Base-by-base conservation (phyloP, 2,797 vertebrate genomes). In the Enteromius afrohamiltoni region DNA sequence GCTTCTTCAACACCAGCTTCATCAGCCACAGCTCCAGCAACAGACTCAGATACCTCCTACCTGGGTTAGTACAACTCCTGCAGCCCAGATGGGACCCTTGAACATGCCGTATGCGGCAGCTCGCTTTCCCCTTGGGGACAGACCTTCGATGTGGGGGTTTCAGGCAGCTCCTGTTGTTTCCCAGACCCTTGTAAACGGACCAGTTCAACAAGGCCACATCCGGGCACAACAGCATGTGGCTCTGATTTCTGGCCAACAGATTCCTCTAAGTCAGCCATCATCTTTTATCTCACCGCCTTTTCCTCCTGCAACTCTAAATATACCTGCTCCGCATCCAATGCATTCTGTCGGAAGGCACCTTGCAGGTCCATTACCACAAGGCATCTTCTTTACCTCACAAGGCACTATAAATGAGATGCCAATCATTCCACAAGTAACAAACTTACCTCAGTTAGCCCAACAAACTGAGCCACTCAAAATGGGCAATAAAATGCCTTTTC, bases 301-400 rank as follows among this genome's bases (percentile, higher is more conserved):
- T 40, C 87, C 92, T 81, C 88, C 93, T 4, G 90, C 65, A 62
- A 13, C 93, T 67, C 91, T 95, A 2, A 88, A 91, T 84, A 84
- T 95, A 90, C 90, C 94, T 3, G 88, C 91, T 51, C 60, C 93
- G 31, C 94, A 93, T 85, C 90, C 94, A 74, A 92, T 94, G 79
- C 94, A 93, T 86, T 91, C 94, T 69, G 93, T 95, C 3, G 85
- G 92, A 31, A 88, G 91, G 60, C 88, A 92, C 37, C 90, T 94
- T 77, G 21, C 89, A 60, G 92, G 95, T 85, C 86, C 93, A n/a
- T 89, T 92, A 26, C 90, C 92, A 87, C 93, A 93, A 85, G 94
- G 93, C 83, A 90, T 94, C 47, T 94, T 94, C 86, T 95, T 95
- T 88, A 86, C 92, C 69, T 93, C 93, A 53, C 93, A 93, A 90